Evolutionary conservation across 2,888 invertebrate genomes (phyloP).

Genomic region (Sericinus montela): DNA sequence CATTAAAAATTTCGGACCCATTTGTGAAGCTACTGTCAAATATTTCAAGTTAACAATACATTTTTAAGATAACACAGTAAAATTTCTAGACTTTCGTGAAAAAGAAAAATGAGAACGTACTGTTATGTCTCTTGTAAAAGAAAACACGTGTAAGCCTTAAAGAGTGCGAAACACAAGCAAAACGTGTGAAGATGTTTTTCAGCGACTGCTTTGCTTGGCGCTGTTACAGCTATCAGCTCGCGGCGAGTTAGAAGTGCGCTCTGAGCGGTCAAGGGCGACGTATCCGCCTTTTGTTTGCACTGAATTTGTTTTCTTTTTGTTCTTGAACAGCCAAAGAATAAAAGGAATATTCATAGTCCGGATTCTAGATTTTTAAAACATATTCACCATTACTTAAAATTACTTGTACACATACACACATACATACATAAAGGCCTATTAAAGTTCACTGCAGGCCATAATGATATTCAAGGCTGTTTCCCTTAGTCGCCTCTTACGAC

Average conservation of each 20-base stretch:
- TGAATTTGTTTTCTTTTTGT: constrained; percentile 5
- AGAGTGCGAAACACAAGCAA: constrained; percentile 2
- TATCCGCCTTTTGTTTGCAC: constrained; percentile 5
- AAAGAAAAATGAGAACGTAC: neutral
- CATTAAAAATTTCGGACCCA: no score
- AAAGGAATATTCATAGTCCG: no score
- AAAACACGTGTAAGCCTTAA: neutral
- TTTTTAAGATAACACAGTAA: neutral
- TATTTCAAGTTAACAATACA: no score
- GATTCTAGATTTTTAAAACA: no score
- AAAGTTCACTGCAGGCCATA: no score
- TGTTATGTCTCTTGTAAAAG: neutral
- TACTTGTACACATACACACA: no score
- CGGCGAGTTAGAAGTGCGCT: neutral
- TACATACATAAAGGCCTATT: no score
- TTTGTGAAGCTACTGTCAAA: no score
- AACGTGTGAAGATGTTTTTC: neutral
- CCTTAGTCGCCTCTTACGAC: no score
- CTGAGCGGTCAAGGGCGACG: constrained; percentile 10
- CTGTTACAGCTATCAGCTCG: neutral
- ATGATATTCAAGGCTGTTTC: no score
- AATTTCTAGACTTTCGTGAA: neutral
- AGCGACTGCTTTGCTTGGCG: neutral
- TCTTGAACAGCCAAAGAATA: neutral
- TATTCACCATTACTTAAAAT: no score